Evolutionary conservation across 2,113 vertebrate species (phyloP), one percentile per base, ranked within the genome.

Genomic region (Peromyscus maniculatus): DNA sequence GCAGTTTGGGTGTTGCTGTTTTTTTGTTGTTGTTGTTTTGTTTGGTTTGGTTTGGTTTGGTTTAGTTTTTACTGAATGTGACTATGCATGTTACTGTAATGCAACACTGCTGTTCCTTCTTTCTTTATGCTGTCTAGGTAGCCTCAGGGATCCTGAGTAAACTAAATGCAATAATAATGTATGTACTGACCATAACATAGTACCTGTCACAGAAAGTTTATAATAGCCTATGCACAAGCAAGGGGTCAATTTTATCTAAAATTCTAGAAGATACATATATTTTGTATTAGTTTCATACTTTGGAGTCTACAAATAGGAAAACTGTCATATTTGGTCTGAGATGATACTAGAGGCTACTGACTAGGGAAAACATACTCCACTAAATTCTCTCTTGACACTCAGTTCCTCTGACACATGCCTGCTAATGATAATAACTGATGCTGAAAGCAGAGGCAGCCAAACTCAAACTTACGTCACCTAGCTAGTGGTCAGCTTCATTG

Each of bases 101-200:
- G 8, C 5, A 90, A 4, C 55, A 22, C 55, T 62, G 24, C 88
- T 46, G 5, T 46, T 39, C 55, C 21, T 39, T 57, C 52, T 55
- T 59, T 89, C 13, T 10, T 55, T 74, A 28, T 39, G 52, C 36
- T 59, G 1, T 21, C 6, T 12, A 12, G 15, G 36, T 55, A 31
- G 55, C 24, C 87, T 89, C 9, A 15, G 15, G 57, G 31, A 33
- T 86, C 6, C 52, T 91, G 28, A 26, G 55, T 71, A 49, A 95
- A 96, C 31, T 87, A 82, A 87, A 46, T 66, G 22, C 52, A 75
- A 59, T 66, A 95, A 93, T 59, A 92, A 87, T 69, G 24, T 15
- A 71, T 46, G 17, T 9, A 39, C 52, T 91, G 52, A 89, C 36
- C 2, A 69, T 8, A 91, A 17, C n/a, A 59, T 2, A 72, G 24